Conservation (phyloP, 2,113 vertebrate genomes). For the Mungos mungo region DNA sequence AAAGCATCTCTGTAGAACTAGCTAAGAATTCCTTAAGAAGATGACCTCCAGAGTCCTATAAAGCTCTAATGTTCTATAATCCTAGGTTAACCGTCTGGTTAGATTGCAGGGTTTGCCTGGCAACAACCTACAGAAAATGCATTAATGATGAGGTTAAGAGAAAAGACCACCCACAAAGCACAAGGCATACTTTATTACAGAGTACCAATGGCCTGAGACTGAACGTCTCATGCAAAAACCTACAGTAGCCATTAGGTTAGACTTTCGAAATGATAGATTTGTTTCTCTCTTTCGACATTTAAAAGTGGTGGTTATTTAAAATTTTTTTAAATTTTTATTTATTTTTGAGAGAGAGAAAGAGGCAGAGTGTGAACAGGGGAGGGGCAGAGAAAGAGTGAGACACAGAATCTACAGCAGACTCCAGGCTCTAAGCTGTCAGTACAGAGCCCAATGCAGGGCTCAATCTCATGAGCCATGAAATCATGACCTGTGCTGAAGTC, state of each 20-base stretch:
- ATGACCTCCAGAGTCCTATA: not conserved
- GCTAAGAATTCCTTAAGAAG: not conserved
- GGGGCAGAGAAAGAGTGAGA: too few relatives aligned
- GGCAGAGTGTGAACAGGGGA: too few relatives aligned
- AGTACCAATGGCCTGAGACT: not conserved
- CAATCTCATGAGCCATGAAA: too few relatives aligned
- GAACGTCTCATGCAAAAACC: not conserved
- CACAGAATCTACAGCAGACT: too few relatives aligned
- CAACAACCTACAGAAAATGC: not conserved
- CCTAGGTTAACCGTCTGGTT: not conserved
- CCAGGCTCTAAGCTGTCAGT: too few relatives aligned
- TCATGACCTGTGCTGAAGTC: too few relatives aligned
- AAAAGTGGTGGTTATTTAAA: constrained; percentile 20
- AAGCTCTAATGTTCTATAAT: not conserved
- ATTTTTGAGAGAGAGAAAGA: too few relatives aligned
- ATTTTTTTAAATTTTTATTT: too few relatives aligned
- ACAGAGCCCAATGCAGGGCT: too few relatives aligned
- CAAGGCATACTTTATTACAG: not conserved
- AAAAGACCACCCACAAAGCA: not conserved
- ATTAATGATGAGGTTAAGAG: not conserved
- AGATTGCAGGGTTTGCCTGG: not conserved
- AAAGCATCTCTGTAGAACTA: not conserved
- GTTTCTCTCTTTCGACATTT: constrained; percentile 54
- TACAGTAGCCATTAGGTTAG: not conserved
- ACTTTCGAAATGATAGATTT: not conserved